Conservation (phyloP, 64 coral and sea anemone genomes). For the Catalaphyllia jardinei region DNA sequence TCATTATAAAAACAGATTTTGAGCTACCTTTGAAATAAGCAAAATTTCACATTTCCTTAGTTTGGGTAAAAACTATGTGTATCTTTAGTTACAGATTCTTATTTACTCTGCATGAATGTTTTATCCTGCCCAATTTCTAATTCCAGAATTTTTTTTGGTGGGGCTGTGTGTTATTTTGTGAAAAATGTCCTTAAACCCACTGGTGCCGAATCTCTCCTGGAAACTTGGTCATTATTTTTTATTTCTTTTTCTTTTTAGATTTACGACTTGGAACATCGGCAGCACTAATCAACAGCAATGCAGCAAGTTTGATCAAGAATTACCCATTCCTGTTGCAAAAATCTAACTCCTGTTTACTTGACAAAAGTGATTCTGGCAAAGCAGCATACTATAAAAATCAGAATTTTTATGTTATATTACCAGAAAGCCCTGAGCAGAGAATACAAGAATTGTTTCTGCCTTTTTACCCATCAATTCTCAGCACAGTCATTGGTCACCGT, state of each 20-base stretch:
- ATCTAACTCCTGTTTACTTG: background rate
- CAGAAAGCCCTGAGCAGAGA: background rate
- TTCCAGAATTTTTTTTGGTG: too few species aligned
- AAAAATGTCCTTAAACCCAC: too few species aligned
- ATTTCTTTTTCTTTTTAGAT: background rate
- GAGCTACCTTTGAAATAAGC: too few species aligned
- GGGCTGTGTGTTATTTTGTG: too few species aligned
- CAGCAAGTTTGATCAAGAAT: background rate
- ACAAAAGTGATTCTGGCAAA: background rate
- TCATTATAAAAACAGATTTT: too few species aligned
- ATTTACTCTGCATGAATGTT: too few species aligned
- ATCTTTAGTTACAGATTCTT: too few species aligned
- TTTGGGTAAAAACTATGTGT: too few species aligned
- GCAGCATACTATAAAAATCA: background rate
- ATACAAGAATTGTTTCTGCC: conserved; percentile 8
- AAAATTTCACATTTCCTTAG: too few species aligned
- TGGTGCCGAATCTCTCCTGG: too few species aligned
- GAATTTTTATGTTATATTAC: background rate
- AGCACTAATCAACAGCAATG: background rate
- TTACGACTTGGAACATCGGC: background rate
- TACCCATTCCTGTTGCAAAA: background rate
- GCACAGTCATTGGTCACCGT: conserved; percentile 22
- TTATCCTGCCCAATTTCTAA: too few species aligned
- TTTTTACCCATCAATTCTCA: background rate
- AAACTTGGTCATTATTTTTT: background rate